Base-by-base conservation (phyloP, 2,113 vertebrate species). In the Mormoops blainvillei region DNA sequence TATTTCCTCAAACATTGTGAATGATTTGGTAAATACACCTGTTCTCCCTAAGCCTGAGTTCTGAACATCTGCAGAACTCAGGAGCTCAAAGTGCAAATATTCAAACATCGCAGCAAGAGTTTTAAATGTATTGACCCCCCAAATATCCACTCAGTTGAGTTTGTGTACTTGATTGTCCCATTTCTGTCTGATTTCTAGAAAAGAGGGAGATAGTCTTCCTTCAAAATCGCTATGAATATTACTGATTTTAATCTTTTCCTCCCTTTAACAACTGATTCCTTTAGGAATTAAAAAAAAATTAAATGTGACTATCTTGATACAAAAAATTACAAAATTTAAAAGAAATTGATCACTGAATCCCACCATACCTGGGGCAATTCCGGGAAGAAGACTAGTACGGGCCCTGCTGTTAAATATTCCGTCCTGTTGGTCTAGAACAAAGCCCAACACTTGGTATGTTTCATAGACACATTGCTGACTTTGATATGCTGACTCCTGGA, bases 1-100 rank as follows among this genome's bases (percentile, higher is more conserved):
- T 38, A 94, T 91, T 90, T 94, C 68, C 38, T 91, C 77, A 95
- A 91, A 86, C 89, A 87, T 28, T 84, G 83, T 86, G 80, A 95
- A 87, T 26, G 33, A 73, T 41, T 94, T 73, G 38, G 43, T 87
- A 85, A 92, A 91, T 63, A 73, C 2, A 41, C 8, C 31, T 54
- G 52, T 74, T 74, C 20, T 89, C 33, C 81, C 43, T 78, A 87
- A 92, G 33, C 73, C 74, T 36, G 89, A 74, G 68, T 92, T 71
- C 19, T 22, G 12, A 61, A 68, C 24, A 71, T 83, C n/a, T 84
- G n/a, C 6, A 87, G 56, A 90, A 58, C 31, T 87, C 24, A 74
- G 33, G n/a, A 68, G 22, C 8, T 50, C 77, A 43, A 94, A 80
- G 48, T 93, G 9, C 63, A 76, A 89, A 90, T 87, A 92, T 22